phyloP scores from a whole-genome alignment of 2,113 vertebrate genomes.

The Glareola pratincola region DNA sequence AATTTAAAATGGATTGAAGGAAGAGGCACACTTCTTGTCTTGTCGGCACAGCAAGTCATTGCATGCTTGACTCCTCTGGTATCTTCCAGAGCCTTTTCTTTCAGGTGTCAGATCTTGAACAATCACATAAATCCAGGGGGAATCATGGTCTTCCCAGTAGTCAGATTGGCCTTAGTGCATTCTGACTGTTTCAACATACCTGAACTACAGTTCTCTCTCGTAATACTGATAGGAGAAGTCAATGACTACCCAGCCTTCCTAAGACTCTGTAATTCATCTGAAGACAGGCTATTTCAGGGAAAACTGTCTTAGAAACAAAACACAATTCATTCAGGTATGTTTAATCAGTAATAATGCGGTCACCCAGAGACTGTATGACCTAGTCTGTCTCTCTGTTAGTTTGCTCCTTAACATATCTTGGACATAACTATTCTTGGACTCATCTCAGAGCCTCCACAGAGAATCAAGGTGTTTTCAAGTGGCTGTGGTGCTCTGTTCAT shows the following conservation, averaged over 20 bases:
- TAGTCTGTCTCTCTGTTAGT: not conserved
- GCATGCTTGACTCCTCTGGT: not conserved
- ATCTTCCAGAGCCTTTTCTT: not conserved
- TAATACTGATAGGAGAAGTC: not conserved
- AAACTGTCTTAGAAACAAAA: not conserved
- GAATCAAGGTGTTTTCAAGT: not conserved
- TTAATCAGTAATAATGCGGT: not conserved
- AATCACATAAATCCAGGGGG: not conserved
- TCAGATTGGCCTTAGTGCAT: not conserved
- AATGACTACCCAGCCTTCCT: not conserved
- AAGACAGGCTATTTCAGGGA: not conserved
- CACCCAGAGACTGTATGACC: not conserved
- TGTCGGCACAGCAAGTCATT: not conserved
- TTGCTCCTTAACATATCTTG: not conserved
- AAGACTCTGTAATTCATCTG: not conserved
- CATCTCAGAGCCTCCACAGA: not conserved
- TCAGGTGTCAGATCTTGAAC: not conserved
- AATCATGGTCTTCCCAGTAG: not conserved
- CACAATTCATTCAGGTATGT: not conserved
- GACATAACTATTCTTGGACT: not conserved
- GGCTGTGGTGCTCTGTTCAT: not conserved
- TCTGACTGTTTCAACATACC: not conserved
- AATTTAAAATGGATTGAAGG: not conserved
- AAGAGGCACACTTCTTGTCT: not conserved
- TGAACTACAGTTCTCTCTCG: not conserved